Base-by-base conservation (phyloP, 2,888 invertebrate species). In the Pyrrhosoma nymphula region DNA sequence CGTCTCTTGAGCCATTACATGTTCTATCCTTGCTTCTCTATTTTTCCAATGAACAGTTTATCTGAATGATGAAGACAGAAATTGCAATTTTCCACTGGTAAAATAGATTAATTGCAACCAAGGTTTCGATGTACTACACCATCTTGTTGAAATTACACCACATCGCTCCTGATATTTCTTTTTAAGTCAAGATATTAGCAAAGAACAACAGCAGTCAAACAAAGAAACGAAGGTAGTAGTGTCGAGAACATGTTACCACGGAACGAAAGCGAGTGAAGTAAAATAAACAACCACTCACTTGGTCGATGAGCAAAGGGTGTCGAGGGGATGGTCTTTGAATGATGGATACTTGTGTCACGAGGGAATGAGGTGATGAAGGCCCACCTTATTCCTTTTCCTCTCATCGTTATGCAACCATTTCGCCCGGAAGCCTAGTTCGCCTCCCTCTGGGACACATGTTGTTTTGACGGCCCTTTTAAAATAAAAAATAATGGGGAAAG, bases 361-460 rank as follows among this genome's bases (percentile, higher is more conserved):
- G 16, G 2, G 35, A 35, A 55, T 6, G 47, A 47, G 47, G n/a
- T 47, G 93, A 39, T 26, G 93, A 26, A 47, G 47, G 23, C n/a
- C 35, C 16, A 18, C 2, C 82, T 10, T 35, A 35, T 82, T 82
- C 30, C 82, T 16, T 35, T 60, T 14, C 35, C 10, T 35, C 82
- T 16, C 82, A 23, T 82, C 26, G 23, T 39, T 39, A 63, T 47
- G 16, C 26, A 75, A 47, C 47, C 63, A 91, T 35, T 60, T n/a
- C 60, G 30, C 63, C 91, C 63, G 63, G 91, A 91, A 91, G 93
- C 93, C 23, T 63, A 35, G n/a, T 75, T 69, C 93, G 26, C 14
- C n/a, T 82, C 69, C n/a, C 75, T 47, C 47, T 60, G 63, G 69
- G 91, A 91, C 91, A 91, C 91, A 69, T 93, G 93, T 69, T 93